These are phyloP conservation scores for Lordiphosa mommai DNA, from an alignment of 1,140 invertebrate species.

Conservation along the genomic window DNA sequence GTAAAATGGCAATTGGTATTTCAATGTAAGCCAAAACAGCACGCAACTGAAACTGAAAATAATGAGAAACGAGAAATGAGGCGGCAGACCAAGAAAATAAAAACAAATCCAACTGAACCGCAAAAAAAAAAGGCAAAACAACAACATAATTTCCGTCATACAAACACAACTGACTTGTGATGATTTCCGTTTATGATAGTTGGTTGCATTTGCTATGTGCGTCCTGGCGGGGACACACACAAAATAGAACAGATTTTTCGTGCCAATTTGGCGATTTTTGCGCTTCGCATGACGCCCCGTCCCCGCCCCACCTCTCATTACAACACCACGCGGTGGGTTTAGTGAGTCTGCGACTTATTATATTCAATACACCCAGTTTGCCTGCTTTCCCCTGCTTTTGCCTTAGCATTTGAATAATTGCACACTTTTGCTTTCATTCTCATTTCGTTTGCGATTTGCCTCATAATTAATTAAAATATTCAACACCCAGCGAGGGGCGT, in stretches of 20 bases:
- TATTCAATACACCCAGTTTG: too few relatives aligned
- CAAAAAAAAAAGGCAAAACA: neutral
- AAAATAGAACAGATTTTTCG: too few relatives aligned
- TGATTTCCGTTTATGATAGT: conserved; percentile 32
- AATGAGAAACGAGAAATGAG: conserved; percentile 14
- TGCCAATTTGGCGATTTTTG: too few relatives aligned
- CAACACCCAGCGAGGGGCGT: conserved; percentile 42
- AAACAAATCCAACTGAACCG: neutral
- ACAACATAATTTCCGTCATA: conserved; percentile 28
- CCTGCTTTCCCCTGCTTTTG: neutral
- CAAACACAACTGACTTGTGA: conserved; percentile 46
- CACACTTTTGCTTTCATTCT: conserved; percentile 19
- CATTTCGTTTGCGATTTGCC: conserved; percentile 16
- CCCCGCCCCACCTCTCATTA: too few relatives aligned
- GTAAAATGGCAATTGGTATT: conserved; percentile 39
- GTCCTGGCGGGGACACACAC: neutral
- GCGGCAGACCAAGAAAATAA: neutral
- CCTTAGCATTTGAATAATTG: conserved; percentile 44
- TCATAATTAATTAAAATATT: conserved; percentile 74
- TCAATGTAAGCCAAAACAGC: conserved; percentile 29
- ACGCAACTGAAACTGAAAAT: too few relatives aligned
- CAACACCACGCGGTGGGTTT: too few relatives aligned
- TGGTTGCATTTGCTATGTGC: conserved; percentile 11
- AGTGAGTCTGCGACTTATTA: too few relatives aligned
- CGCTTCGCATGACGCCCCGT: too few relatives aligned